Conservation (phyloP, 2,888 invertebrate species). For the Scaptomyza cyrtandrae region DNA sequence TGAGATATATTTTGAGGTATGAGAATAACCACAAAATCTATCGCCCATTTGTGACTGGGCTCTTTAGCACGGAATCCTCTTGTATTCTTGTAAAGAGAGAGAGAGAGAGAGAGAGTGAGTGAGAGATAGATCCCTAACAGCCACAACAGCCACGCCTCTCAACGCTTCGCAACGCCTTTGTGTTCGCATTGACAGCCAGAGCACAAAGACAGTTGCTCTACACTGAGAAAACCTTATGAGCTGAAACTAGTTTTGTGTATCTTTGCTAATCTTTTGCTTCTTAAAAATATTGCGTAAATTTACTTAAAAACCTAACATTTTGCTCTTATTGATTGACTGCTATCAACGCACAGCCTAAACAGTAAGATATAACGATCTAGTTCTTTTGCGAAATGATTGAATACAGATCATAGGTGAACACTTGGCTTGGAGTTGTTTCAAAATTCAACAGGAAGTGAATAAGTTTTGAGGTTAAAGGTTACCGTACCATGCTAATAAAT, state of each 20-base stretch:
- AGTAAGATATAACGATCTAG: background rate
- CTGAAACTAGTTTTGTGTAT: no score
- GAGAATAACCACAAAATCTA: slow-evolving; percentile 43
- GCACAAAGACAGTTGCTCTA: slow-evolving; percentile 23
- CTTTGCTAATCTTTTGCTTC: no score
- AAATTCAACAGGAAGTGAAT: background rate
- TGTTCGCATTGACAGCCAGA: slow-evolving; percentile 23
- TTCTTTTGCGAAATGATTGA: background rate
- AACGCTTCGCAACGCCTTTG: slow-evolving; percentile 29
- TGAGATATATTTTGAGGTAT: background rate
- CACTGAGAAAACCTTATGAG: background rate
- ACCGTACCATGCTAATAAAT: no score
- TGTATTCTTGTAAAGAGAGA: background rate
- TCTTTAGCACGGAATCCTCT: slow-evolving; percentile 63
- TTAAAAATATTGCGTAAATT: no score
- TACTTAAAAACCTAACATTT: no score
- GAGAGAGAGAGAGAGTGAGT: background rate
- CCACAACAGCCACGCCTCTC: slow-evolving; percentile 67
- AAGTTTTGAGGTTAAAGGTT: background rate
- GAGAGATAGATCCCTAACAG: slow-evolving; percentile 26
- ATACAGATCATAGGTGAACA: background rate
- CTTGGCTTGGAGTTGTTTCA: background rate
- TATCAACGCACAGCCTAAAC: background rate
- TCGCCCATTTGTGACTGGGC: slow-evolving; percentile 44
- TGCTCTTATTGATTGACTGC: background rate